These are phyloP conservation scores for Venusia cambrica DNA, from an alignment of 2,888 invertebrate genomes.

Conservation along the genomic window DNA sequence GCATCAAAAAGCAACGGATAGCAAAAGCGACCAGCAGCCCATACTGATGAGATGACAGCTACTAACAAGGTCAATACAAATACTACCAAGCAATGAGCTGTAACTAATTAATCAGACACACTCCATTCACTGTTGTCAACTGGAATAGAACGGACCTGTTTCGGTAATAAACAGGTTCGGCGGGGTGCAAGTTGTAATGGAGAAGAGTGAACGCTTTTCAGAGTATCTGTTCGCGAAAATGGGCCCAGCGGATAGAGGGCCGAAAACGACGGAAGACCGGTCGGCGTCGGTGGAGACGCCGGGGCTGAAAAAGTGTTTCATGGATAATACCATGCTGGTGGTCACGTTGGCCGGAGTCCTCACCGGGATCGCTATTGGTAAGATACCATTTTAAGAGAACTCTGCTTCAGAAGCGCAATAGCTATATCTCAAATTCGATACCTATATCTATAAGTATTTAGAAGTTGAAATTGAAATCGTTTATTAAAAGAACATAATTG, in stretches of 20 bases:
- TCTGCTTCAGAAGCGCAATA: too few relatives aligned
- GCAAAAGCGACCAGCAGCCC: constrained; percentile 4
- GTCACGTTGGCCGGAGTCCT: constrained; percentile 90
- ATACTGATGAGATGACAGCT: constrained; percentile 8
- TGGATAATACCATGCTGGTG: constrained; percentile 88
- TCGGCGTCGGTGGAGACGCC: constrained; percentile 84
- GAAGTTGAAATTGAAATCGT: too few relatives aligned
- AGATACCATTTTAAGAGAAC: too few relatives aligned
- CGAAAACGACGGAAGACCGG: constrained; percentile 82
- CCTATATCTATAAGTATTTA: too few relatives aligned
- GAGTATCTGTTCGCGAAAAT: constrained; percentile 91
- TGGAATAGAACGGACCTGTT: constrained; percentile 10
- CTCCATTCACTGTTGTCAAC: constrained; percentile 6
- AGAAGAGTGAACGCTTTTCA: constrained; percentile 86
- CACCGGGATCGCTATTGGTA: constrained; percentile 87
- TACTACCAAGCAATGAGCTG: constrained; percentile 7
- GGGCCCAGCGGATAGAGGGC: constrained; percentile 83
- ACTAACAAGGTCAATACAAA: constrained; percentile 8
- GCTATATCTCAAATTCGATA: too few relatives aligned
- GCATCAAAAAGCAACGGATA: constrained; percentile 31
- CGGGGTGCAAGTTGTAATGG: constrained; percentile 71
- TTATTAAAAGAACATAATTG: too few relatives aligned
- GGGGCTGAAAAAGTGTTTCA: constrained; percentile 85
- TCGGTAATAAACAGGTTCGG: constrained; percentile 36
- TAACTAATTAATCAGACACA: constrained; percentile 9